phyloP scores from a whole-genome alignment of 1,140 invertebrate species.

The Zaprionus ornatus region DNA sequence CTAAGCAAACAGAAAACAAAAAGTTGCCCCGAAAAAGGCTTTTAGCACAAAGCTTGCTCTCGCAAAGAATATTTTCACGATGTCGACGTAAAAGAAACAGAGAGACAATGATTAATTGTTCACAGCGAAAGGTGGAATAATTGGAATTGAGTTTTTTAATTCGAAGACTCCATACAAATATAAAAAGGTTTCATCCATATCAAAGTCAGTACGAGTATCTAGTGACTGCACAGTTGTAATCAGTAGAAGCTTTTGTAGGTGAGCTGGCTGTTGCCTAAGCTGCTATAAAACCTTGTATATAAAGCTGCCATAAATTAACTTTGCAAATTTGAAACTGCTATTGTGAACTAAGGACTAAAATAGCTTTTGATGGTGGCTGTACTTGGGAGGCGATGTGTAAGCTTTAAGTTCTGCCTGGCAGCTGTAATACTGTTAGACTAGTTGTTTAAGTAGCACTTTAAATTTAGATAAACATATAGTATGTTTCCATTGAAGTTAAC shows the following conservation, averaged over 20 bases:
- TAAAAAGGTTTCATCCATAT: not conserved
- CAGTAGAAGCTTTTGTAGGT: not conserved
- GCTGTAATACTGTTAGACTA: not conserved
- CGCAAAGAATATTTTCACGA: not conserved
- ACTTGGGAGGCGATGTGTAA: not conserved
- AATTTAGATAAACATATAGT: too few species aligned
- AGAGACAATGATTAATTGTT: slow-evolving; percentile 24
- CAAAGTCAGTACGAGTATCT: not conserved
- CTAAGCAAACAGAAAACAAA: slow-evolving; percentile 28
- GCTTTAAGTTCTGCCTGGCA: not conserved
- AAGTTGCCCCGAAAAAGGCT: slow-evolving; percentile 16
- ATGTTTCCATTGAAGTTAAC: too few species aligned
- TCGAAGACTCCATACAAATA: not conserved
- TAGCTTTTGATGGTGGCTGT: not conserved
- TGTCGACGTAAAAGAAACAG: not conserved
- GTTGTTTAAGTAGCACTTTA: not conserved
- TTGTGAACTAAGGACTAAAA: not conserved
- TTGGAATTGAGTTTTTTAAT: not conserved
- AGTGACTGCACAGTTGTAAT: not conserved
- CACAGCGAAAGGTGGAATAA: not conserved
- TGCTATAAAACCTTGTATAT: not conserved
- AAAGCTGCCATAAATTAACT: not conserved
- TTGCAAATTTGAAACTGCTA: not conserved
- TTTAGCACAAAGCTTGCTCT: slow-evolving; percentile 1
- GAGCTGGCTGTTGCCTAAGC: not conserved